Conservation (phyloP, 2,113 vertebrate species). For the Seriola rivoliana region DNA sequence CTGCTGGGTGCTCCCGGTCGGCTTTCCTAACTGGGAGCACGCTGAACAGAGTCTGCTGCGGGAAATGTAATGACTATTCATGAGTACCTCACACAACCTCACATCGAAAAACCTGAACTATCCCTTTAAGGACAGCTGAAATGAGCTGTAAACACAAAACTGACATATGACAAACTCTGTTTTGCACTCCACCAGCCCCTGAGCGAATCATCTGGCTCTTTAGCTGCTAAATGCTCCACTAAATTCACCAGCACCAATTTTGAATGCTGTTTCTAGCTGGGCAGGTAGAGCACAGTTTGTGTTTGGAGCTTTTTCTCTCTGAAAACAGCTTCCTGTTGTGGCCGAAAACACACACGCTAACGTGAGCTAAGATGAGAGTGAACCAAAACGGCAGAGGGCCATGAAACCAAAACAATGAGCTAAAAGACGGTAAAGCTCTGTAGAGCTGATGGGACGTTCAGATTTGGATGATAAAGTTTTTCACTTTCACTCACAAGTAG, state of each 20-base stretch:
- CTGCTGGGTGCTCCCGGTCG: no score
- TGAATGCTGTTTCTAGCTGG: neutral
- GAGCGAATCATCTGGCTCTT: neutral
- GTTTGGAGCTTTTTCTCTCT: neutral
- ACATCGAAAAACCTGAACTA: no score
- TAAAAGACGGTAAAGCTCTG: neutral
- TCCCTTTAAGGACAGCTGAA: no score
- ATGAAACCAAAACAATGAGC: neutral
- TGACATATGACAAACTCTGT: neutral
- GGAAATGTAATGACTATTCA: no score
- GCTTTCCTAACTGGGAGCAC: no score
- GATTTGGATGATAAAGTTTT: no score
- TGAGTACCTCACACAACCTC: no score
- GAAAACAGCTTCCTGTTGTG: neutral
- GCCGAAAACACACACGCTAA: neutral
- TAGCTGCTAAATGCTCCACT: neutral
- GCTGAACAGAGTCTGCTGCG: no score
- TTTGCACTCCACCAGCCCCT: neutral
- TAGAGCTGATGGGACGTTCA: neutral
- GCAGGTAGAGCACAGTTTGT: neutral
- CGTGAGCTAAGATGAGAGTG: neutral
- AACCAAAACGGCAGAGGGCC: neutral
- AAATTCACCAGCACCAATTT: neutral
- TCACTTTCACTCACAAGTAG: neutral
- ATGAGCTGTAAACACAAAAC: neutral